Evolutionary conservation across 2,113 vertebrate genomes (phyloP).

Genomic region (Pseudorhombus dupliciocellatus): DNA sequence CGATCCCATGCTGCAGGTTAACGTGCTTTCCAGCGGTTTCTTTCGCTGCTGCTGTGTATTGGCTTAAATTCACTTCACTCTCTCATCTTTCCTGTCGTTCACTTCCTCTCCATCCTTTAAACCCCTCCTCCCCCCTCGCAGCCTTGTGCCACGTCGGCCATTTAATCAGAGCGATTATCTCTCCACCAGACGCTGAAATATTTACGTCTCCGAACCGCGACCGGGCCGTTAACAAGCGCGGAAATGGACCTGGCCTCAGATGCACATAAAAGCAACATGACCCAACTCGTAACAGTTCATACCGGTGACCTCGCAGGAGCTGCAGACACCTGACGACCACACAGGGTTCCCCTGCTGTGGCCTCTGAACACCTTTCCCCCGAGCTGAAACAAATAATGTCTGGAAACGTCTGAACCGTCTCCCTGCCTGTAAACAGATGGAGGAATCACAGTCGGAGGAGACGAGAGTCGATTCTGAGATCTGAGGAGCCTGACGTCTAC

Average conservation of each 20-base stretch:
- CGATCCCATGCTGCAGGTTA: neutral
- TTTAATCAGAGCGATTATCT: slow-evolving; percentile 61
- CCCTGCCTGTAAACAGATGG: too few species aligned
- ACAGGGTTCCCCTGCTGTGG: neutral
- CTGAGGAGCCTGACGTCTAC: neutral
- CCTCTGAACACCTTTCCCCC: too few species aligned
- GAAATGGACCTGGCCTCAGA: slow-evolving; percentile 31
- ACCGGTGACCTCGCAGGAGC: slow-evolving; percentile 8
- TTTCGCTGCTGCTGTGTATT: neutral
- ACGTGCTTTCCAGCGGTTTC: neutral
- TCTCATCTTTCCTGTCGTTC: neutral
- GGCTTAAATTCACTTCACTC: too few species aligned
- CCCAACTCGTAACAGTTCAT: slow-evolving; percentile 10
- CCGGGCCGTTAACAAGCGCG: slow-evolving; percentile 51
- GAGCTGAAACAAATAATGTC: too few species aligned
- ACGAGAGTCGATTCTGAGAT: too few species aligned
- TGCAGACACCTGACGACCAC: slow-evolving; percentile 9
- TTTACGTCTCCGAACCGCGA: slow-evolving; percentile 54
- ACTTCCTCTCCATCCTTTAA: neutral
- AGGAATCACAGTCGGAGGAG: too few species aligned
- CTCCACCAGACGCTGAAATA: slow-evolving; percentile 65
- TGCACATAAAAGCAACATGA: slow-evolving; percentile 1
- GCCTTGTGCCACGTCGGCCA: slow-evolving; percentile 33
- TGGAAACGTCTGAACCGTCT: too few species aligned
- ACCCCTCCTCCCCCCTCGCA: neutral